Conservation (phyloP, 2,888 invertebrate genomes). For the Cosmia trapezina region DNA sequence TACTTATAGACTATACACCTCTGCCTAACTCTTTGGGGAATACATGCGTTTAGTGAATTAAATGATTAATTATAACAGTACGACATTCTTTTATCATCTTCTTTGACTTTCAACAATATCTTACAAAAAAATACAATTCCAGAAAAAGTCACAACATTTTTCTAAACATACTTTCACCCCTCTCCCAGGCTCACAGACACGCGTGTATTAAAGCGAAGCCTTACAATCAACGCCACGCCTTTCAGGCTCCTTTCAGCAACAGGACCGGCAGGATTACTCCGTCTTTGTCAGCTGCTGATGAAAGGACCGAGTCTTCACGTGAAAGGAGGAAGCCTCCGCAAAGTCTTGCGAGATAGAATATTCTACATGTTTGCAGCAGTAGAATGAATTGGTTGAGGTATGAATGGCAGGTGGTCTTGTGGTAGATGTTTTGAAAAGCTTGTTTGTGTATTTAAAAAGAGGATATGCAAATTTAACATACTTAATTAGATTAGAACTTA, state of each 20-base stretch:
- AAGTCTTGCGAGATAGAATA: slow-evolving; percentile 64
- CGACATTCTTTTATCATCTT: too few relatives aligned
- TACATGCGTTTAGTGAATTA: not conserved
- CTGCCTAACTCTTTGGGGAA: too few relatives aligned
- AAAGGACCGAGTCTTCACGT: slow-evolving; percentile 58
- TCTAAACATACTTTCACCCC: slow-evolving; percentile 22
- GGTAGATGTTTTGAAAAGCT: not conserved
- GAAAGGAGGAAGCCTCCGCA: slow-evolving; percentile 53
- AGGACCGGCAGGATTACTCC: slow-evolving; percentile 64
- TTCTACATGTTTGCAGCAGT: slow-evolving; percentile 57
- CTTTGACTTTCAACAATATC: too few relatives aligned
- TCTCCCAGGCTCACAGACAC: slow-evolving; percentile 12
- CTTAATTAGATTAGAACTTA: not conserved
- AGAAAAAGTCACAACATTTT: slow-evolving; percentile 12
- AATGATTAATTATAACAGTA: not conserved
- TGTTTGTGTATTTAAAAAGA: not conserved
- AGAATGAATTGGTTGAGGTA: slow-evolving; percentile 32
- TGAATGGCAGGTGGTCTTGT: slow-evolving; percentile 17
- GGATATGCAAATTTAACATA: not conserved
- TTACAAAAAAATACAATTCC: slow-evolving; percentile 6
- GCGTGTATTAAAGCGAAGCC: slow-evolving; percentile 38
- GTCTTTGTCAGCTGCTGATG: slow-evolving; percentile 65
- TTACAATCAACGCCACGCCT: slow-evolving; percentile 54
- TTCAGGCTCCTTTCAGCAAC: slow-evolving; percentile 55
- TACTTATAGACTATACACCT: not conserved